These are phyloP conservation scores for Dipodomys merriami DNA, from an alignment of 2,113 vertebrate species.

Conservation along the genomic window DNA sequence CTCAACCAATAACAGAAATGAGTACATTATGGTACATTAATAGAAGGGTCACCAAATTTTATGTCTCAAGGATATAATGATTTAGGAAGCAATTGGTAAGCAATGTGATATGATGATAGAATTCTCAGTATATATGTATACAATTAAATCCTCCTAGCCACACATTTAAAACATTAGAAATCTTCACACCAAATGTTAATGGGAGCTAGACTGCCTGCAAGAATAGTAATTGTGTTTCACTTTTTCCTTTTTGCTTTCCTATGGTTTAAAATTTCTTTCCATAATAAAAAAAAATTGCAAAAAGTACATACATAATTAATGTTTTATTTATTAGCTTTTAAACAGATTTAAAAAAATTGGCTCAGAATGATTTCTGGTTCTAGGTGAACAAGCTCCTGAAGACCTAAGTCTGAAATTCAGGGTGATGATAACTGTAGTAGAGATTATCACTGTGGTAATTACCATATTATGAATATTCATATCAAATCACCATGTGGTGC, in stretches of 20 bases:
- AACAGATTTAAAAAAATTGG: background rate
- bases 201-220: background rate
- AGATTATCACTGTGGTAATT: fast-evolving
- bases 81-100: background rate
- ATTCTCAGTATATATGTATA: background rate
- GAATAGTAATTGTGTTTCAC: background rate
- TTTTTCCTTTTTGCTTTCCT: background rate
- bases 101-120: background rate
- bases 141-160: background rate
- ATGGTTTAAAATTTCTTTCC: background rate
- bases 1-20: background rate
- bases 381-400: background rate
- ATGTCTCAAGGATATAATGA: background rate
- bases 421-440: fast-evolving
- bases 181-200: background rate
- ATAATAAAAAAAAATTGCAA: background rate
- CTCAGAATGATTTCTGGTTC: background rate
- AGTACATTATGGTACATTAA: background rate
- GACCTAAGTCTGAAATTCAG: too few species aligned
- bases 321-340: background rate
- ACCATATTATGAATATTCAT: too few species aligned
- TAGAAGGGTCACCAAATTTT: background rate
- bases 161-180: background rate
- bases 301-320: background rate
- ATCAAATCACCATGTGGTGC: background rate